These are phyloP conservation scores for Xenus cinereus DNA, from an alignment of 2,113 vertebrate genomes.

Conservation along the genomic window DNA sequence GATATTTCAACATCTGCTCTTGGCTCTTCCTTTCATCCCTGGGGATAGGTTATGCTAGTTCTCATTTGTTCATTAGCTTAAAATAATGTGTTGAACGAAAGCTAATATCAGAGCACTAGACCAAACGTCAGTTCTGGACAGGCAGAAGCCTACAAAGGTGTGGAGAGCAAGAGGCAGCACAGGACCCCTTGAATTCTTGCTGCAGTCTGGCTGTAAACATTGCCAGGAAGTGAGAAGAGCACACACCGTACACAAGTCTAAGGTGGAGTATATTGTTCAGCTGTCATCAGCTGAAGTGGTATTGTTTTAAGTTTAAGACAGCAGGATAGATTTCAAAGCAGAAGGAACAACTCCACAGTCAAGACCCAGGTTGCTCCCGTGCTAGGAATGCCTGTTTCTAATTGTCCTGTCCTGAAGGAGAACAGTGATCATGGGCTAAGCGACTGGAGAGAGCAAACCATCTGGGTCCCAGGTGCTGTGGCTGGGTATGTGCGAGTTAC, in stretches of 20 bases:
- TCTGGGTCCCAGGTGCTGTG: not conserved
- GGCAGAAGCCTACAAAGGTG: not conserved
- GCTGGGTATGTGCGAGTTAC: not conserved
- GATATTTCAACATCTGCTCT: not conserved
- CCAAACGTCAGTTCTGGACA: not conserved
- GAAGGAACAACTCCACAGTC: not conserved
- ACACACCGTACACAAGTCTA: not conserved
- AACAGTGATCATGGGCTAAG: not conserved
- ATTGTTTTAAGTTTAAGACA: not conserved
- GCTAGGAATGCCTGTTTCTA: not conserved
- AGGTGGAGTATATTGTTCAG: not conserved
- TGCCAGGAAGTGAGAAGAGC: not conserved
- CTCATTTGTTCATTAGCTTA: not conserved
- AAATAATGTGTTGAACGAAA: not conserved
- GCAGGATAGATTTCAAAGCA: not conserved
- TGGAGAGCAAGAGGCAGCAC: not conserved
- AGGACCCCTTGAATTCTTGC: not conserved
- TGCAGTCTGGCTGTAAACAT: not conserved
- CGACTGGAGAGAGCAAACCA: not conserved
- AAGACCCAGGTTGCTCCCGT: not conserved
- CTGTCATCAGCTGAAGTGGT: not conserved
- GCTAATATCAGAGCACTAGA: not conserved
- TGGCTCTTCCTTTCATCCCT: not conserved
- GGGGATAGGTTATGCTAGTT: not conserved
- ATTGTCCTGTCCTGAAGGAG: not conserved